Conservation (phyloP, 2,113 vertebrate genomes). For the Sterrhoptilus dennistouni region DNA sequence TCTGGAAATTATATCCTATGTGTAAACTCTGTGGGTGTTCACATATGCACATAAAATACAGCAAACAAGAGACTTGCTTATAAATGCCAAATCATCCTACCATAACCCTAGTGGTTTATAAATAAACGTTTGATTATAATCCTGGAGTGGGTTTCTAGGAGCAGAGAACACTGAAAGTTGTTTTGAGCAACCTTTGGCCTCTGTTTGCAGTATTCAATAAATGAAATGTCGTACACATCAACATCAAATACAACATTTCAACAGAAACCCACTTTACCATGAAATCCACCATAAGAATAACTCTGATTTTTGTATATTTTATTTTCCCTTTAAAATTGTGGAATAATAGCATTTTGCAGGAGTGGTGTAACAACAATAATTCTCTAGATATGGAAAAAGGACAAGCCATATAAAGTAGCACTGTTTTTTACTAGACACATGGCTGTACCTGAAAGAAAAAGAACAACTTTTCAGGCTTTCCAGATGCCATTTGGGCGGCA, state of each 20-base stretch:
- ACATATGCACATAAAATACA: neutral
- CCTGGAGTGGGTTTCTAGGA: neutral
- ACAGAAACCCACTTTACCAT: neutral
- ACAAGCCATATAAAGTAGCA: neutral
- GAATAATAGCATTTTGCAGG: neutral
- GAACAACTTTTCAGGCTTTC: neutral
- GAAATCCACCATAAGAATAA: neutral
- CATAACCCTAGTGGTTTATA: neutral
- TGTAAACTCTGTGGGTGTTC: slow-evolving; percentile 1
- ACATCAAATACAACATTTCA: neutral
- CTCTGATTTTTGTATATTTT: neutral
- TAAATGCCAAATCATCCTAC: neutral
- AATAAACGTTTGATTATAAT: slow-evolving; percentile 22
- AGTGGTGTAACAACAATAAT: neutral
- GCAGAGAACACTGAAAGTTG: neutral
- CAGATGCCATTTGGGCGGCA: neutral
- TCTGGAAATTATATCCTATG: neutral
- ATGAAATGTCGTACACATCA: neutral
- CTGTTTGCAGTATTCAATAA: neutral
- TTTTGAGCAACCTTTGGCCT: neutral
- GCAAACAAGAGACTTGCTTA: neutral
- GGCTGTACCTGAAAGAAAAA: neutral
- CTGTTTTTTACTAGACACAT: neutral
- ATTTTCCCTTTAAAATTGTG: neutral
- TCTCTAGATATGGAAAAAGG: neutral